Conservation (phyloP, 2,888 invertebrate genomes). For the Athalia cordata region DNA sequence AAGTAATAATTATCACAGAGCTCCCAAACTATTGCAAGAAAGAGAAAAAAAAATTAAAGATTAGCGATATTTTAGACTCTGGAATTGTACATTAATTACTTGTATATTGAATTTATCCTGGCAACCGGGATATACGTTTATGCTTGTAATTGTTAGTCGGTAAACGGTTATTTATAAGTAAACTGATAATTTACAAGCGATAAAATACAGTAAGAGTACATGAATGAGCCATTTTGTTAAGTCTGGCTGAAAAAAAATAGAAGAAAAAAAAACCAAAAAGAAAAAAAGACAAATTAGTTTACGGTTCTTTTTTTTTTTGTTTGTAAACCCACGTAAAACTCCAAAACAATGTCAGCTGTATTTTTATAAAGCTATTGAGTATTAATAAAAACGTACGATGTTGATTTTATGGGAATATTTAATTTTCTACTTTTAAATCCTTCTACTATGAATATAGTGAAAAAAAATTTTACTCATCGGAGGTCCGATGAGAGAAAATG, state of each 20-base stretch:
- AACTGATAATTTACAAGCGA: background rate
- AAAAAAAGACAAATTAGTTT: background rate
- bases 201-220: constrained; percentile 7
- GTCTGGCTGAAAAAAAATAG: no score
- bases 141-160: no score
- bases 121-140: no score
- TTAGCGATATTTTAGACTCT: no score
- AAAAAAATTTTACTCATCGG: background rate
- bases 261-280: no score
- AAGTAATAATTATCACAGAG: no score
- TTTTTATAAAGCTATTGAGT: constrained; percentile 57
- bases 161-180: no score
- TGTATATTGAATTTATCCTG: no score
- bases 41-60: no score
- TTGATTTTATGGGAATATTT: constrained; percentile 31
- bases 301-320: background rate
- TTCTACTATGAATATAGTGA: background rate
- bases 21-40: no score
- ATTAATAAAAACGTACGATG: constrained; percentile 44
- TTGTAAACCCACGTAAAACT: constrained; percentile 17
- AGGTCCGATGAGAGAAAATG: no score
- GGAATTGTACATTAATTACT: no score
- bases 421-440: background rate
- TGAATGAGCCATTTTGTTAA: constrained; percentile 2
- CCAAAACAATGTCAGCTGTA: constrained; percentile 54